Conservation (phyloP, 1,140 invertebrate species). For the Riptortus pedestris region DNA sequence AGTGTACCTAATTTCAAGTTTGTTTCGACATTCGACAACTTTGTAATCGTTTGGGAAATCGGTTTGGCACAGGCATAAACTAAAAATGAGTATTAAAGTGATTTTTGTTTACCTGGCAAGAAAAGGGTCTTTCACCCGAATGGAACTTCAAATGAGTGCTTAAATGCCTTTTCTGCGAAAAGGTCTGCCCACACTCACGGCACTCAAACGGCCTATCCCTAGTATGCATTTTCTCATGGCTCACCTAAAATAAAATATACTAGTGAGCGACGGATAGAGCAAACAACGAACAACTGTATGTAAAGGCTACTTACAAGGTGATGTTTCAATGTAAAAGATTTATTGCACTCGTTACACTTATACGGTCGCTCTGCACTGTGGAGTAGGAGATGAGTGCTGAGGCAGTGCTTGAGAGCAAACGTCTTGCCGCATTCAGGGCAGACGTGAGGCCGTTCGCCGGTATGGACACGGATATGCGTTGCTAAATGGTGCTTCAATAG, state of each 20-base stretch:
- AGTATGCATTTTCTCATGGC: constrained; percentile 46
- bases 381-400: constrained; percentile 63
- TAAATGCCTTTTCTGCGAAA: constrained; percentile 68
- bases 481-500: constrained; percentile 69
- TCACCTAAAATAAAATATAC: constrained; percentile 31
- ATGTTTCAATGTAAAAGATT: constrained; percentile 67
- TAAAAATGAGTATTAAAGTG: neutral
- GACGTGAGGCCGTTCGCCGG: constrained; percentile 68
- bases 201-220: constrained; percentile 71
- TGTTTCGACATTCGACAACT: too few relatives aligned
- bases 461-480: constrained; percentile 66
- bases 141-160: constrained; percentile 78
- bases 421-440: constrained; percentile 76
- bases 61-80: neutral
- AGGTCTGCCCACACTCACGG: constrained; percentile 65
- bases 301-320: constrained; percentile 32
- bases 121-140: constrained; percentile 74
- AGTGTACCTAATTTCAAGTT: too few relatives aligned
- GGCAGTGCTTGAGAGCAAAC: constrained; percentile 72
- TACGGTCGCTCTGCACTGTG: constrained; percentile 72
- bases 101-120: constrained; percentile 47
- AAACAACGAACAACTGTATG: neutral
- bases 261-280: too few relatives aligned
- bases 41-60: too few relatives aligned
- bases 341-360: constrained; percentile 73